Evolutionary conservation across 1,140 invertebrate genomes (phyloP), one percentile per base, ranked within the genome.

Genomic region (Nephotettix cincticeps): DNA sequence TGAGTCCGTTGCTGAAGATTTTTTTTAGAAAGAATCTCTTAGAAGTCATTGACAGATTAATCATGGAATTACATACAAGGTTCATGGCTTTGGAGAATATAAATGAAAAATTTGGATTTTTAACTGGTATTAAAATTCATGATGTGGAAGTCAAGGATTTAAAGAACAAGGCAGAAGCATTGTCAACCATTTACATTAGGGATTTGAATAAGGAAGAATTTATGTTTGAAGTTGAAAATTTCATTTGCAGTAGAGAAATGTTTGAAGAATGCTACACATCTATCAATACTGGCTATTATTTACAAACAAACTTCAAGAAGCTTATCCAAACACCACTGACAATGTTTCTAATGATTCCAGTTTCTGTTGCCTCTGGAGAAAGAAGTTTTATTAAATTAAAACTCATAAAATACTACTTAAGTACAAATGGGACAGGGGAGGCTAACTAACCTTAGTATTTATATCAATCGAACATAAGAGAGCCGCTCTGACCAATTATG

Each of bases 391-490:
- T 73, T 23, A 78, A 79, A 56, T 69, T 80, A 28, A 78, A 67
- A 36, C 76, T 45, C 76, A 14, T 80, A 30, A 80, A 79, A 77
- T 79, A 67, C 28, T 79, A 79, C 69, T 71, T 79, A 40, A 64
- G 74, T 30, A 77, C 72, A 72, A 21, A 79, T 76, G 75, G 32
- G 21, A 66, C 68, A 79, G 69, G 69, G 78, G 58, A 54, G 74
- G 56, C 71, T 79, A 25, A 74, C 61, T 69, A 74, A 74, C 13
- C 54, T 79, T 45, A 72, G 71, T 32, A 74, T 76, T 27, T 65
- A 76, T 40, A 72, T 56, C n/a, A 17, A 76, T 76, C 70, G 77
- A 77, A 47, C 47, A 69, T 28, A 45, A 72, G 21, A 29, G 65
- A 69, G 73, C 67, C 23, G 23, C 51, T 72, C 6, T 2, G 1